Evolutionary conservation across 2,888 invertebrate genomes (phyloP), one percentile per base, ranked within the genome.

Genomic region (Lithosia quadra): DNA sequence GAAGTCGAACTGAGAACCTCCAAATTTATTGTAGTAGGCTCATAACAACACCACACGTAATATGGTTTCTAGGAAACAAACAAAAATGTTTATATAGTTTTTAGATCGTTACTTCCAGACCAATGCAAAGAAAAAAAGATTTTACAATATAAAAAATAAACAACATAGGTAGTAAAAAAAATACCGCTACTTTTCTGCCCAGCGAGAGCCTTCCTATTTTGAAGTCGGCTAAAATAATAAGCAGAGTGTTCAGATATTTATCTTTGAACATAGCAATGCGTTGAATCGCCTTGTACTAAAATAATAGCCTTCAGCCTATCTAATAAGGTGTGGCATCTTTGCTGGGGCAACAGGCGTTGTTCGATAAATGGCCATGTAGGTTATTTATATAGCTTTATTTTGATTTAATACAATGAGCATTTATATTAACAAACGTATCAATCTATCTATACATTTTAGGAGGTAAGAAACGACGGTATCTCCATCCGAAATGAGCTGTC

Each of bases 241-340:
- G 33, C 49, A n/a, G 28, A 36, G 55, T 55, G 36, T 34, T 63
- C 36, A 22, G 63, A 63, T 63, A 22, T 55, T 15, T 63, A 53
- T 63, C 33, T 59, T 21, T 33, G 59, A 65, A 24, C 63, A 65
- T 43, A 65, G 33, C 49, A 34, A 63, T 43, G 33, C 39, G 55
- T 55, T 22, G 55, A 63, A 63, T 10, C 22, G 55, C 63, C 63
- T 63, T 63, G 63, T 63, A 34, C 63, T 36, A 63, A 63, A 63
- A 63, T 53, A 63, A 63, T 63, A 34, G 56, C 69, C 69, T 69
- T 66, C 59, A 55, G 36, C 65, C 63, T 28, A 8, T 65, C 65
- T 65, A 69, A 39, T 53, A 65, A 66, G 69, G 69, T 66, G 69
- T 66, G 69, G 66, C 66, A 59, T 66, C 69, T 39, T 60, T 59